Percentiles rank a stretch among this genome's conserved stretches.
These are phyloP conservation scores for Acrocera orbiculus DNA, from an alignment of 2,888 invertebrate genomes.

Conservation along the genomic window DNA sequence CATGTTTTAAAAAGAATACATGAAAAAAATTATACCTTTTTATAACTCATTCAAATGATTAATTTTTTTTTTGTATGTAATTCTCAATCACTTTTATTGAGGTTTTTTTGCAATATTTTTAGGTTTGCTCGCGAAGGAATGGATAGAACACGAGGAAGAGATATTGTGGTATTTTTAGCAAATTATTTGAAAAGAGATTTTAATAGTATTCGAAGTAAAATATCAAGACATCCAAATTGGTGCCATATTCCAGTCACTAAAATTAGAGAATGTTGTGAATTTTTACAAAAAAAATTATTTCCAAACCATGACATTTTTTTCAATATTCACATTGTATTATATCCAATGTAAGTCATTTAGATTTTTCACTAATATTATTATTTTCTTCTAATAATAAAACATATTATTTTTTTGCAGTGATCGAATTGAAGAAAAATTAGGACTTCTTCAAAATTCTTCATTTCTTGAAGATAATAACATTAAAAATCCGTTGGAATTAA, in stretches of 20 bases:
- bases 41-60: too few species aligned
- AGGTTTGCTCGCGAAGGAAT: slow-evolving; percentile 39
- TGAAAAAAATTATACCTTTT: too few species aligned
- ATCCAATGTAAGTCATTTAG: slow-evolving; percentile 39
- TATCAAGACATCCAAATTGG: slow-evolving; percentile 46
- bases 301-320: slow-evolving; percentile 35
- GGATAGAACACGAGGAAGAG: slow-evolving; percentile 34
- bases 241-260: slow-evolving; percentile 40
- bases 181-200: slow-evolving; percentile 23
- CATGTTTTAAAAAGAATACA: too few species aligned
- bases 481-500: slow-evolving; percentile 22
- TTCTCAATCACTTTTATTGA: too few species aligned
- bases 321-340: slow-evolving; percentile 47
- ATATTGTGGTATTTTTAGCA: slow-evolving; percentile 30
- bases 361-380: not conserved
- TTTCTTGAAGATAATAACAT: slow-evolving; percentile 15
- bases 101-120: slow-evolving; percentile 1
- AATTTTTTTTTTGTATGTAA: not conserved
- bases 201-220: slow-evolving; percentile 20
- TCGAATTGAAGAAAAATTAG: slow-evolving; percentile 24
- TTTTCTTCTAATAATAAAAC: not conserved
- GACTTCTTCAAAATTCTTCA: slow-evolving; percentile 18
- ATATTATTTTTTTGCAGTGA: slow-evolving; percentile 16
- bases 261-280: slow-evolving; percentile 40
- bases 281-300: slow-evolving; percentile 35